phyloP scores from a whole-genome alignment of 2,888 invertebrate genomes.

The Heterodera filipjevi region DNA sequence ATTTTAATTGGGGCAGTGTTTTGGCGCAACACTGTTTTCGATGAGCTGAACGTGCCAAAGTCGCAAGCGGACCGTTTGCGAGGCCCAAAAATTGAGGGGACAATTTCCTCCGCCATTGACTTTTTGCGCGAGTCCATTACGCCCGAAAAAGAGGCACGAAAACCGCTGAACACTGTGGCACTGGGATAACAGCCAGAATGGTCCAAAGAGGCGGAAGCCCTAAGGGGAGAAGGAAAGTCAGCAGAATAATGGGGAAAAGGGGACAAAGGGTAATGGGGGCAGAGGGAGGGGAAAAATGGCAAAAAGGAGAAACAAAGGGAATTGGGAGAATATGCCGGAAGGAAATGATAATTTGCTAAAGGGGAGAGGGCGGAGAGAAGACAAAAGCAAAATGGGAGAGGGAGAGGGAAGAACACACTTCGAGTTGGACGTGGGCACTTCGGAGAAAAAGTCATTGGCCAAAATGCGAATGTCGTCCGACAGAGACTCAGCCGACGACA shows the following conservation, averaged over 20 bases:
- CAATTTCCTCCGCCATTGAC: constrained; percentile 37
- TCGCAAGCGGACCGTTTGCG: constrained; percentile 27
- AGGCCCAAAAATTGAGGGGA: constrained; percentile 46
- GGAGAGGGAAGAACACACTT: constrained; percentile 40
- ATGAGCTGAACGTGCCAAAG: constrained; percentile 17
- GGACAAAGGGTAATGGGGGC: too few relatives aligned
- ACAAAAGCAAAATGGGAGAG: background rate
- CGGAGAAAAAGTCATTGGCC: constrained; percentile 63
- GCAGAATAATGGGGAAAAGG: background rate
- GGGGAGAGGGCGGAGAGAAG: too few relatives aligned
- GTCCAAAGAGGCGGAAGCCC: constrained; percentile 11
- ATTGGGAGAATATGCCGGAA: too few relatives aligned
- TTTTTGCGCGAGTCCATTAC: constrained; percentile 19
- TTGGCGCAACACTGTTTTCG: background rate
- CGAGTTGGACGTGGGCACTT: constrained; percentile 56
- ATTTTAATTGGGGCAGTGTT: constrained; percentile 19
- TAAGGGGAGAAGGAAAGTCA: background rate
- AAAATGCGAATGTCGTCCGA: constrained; percentile 58
- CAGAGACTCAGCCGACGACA: constrained; percentile 50
- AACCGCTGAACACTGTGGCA: background rate
- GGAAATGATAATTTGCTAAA: too few relatives aligned
- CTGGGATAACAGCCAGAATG: background rate
- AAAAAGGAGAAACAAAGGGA: background rate
- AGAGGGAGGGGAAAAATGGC: background rate
- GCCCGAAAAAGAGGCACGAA: constrained; percentile 29